Base-by-base conservation (phyloP, 2,888 invertebrate species). In the Cheilosia scutellata region DNA sequence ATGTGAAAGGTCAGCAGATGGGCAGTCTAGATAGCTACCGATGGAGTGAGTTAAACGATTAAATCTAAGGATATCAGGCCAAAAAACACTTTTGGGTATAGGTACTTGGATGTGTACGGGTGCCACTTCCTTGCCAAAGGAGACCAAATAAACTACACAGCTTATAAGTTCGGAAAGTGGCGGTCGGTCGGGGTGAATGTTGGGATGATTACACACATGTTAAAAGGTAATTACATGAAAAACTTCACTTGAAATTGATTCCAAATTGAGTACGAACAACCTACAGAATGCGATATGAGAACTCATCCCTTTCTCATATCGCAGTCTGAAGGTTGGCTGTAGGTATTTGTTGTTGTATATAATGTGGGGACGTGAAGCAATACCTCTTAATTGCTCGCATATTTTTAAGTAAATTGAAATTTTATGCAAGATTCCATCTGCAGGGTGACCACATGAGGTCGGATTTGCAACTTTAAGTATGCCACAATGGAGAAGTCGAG, bases 191-290 rank as follows among this genome's bases (percentile, higher is more conserved):
- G 42, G 53, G 42, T 13, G 58, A 62, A 65, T 60, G 20, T 4
- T 27, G n/a, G 37, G 47, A 27, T 29, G 66, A 68, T 72, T 66
- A 82, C 72, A 37, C 57, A 71, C 75, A 77, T 86, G 86, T 86
- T 86, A 77, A 72, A 71, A 82, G 86, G 86, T 86, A 77, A 86
- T 86, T 86, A 80, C 80, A 80, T 71, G 60, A 71, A 82, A 80
- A 86, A 77, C 76, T 86, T 76, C 40, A 86, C 80, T 86, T 80
- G 42, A 86, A 80, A 80, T 80, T 86, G 80, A 86, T 86, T 86
- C 72, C 33, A 40, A 86, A 86, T 86, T 80, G 76, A 72, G 68
- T 66, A 66, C 63, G 68, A 78, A 66, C 65, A 65, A 47, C 16
- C 47, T 49, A 11, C 44, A 11, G 29, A 20, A 62, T 31, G 31